Conservation (phyloP, 2,888 invertebrate genomes). For the Siphlonurus alternatus region DNA sequence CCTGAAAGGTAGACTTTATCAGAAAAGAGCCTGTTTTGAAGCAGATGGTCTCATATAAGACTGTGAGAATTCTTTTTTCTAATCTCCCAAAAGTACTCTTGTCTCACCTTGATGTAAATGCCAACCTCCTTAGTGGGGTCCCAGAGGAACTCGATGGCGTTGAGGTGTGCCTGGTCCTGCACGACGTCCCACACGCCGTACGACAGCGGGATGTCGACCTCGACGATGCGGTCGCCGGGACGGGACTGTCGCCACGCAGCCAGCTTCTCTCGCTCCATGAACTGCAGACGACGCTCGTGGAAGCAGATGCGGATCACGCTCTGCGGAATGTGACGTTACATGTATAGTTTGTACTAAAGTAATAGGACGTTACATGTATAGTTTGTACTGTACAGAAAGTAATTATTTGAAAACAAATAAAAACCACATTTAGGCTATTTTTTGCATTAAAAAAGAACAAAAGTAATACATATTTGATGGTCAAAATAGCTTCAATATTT, state of each 20-base stretch:
- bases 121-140: slow-evolving; percentile 94
- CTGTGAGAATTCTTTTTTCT: no score
- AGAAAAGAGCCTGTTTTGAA: no score
- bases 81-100: not conserved
- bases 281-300: slow-evolving; percentile 89
- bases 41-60: no score
- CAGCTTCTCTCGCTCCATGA: slow-evolving; percentile 89
- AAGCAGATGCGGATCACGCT: slow-evolving; percentile 85
- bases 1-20: no score
- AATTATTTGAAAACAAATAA: no score
- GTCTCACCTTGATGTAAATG: slow-evolving; percentile 70
- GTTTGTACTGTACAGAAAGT: not conserved
- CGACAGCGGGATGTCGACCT: slow-evolving; percentile 83
- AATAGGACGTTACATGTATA: not conserved
- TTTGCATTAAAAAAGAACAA: no score
- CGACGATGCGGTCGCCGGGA: slow-evolving; percentile 81
- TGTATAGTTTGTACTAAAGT: no score
- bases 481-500: no score
- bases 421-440: no score
- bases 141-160: slow-evolving; percentile 81
- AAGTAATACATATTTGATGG: no score
- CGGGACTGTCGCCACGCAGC: slow-evolving; percentile 76
- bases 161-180: slow-evolving; percentile 49
- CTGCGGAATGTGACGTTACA: slow-evolving; percentile 29
- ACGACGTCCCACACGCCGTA: slow-evolving; percentile 77